phyloP scores from a whole-genome alignment of 2,113 vertebrate species.

The Bufo bufo region DNA sequence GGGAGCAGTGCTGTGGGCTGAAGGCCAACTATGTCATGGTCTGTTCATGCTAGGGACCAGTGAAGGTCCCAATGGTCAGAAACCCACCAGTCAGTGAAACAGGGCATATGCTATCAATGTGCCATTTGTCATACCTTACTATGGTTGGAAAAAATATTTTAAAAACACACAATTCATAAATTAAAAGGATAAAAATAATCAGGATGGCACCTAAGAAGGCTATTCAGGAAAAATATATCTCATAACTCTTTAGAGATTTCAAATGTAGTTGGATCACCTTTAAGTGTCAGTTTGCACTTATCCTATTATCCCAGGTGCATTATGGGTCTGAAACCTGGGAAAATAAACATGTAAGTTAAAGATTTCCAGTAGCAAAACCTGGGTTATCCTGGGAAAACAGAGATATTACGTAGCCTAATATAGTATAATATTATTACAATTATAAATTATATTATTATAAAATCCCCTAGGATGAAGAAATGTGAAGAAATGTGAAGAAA shows the following conservation, averaged over 20 bases:
- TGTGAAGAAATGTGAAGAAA: no score
- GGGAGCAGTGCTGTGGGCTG: neutral
- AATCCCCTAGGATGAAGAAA: neutral
- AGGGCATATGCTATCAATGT: neutral
- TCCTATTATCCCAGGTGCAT: conserved; percentile 26
- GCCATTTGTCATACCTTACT: neutral
- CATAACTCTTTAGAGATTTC: neutral
- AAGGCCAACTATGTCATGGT: neutral
- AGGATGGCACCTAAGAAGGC: neutral
- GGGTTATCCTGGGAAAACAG: neutral
- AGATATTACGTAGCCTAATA: neutral
- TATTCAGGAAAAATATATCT: neutral
- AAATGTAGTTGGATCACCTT: neutral
- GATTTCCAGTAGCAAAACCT: conserved; percentile 32
- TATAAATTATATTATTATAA: conserved; percentile 9
- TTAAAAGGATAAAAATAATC: neutral
- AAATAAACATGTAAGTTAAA: conserved; percentile 28
- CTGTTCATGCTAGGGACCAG: no score
- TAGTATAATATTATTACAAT: conserved; percentile 30
- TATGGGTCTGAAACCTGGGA: conserved; percentile 14
- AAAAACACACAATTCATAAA: neutral
- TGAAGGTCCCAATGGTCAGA: no score
- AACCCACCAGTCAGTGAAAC: no score
- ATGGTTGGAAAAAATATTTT: neutral
- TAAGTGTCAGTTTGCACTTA: neutral